Evolutionary conservation across 2,113 vertebrate species (phyloP).

Genomic region (Centropristis striata): DNA sequence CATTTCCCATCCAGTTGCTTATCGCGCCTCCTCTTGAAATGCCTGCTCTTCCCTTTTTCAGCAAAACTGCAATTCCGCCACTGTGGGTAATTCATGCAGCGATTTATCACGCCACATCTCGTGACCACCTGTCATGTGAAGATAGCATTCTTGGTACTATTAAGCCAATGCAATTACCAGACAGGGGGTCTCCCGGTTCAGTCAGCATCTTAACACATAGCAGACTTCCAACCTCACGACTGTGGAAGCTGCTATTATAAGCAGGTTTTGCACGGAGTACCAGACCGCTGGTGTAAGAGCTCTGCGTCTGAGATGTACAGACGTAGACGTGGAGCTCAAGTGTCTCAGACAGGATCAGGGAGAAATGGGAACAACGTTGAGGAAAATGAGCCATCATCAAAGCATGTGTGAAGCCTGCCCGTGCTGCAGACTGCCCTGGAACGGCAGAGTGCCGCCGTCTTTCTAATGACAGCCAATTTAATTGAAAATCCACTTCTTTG

Average conservation of each 20-base stretch:
- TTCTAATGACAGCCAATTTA: constrained; percentile 75
- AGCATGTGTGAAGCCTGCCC: constrained; percentile 45
- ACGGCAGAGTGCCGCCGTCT: constrained; percentile 43
- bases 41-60: constrained; percentile 37
- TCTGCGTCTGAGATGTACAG: constrained; percentile 24
- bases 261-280: constrained; percentile 17
- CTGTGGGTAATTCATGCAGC: constrained; percentile 66
- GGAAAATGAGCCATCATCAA: constrained; percentile 65
- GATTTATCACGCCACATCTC: constrained; percentile 74
- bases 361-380: constrained; percentile 17
- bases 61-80: constrained; percentile 59
- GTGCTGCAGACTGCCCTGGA: constrained; percentile 42
- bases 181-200: constrained; percentile 59
- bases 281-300: constrained; percentile 21
- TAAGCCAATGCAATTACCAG: constrained; percentile 74
- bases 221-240: constrained; percentile 50
- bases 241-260: constrained; percentile 38
- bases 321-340: constrained; percentile 6
- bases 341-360: constrained; percentile 36
- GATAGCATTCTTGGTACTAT: constrained; percentile 70
- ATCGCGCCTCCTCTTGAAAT: constrained; percentile 47
- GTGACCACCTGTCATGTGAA: constrained; percentile 75
- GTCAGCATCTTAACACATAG: constrained; percentile 62
- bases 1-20: constrained; percentile 65
- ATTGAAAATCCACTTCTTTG: constrained; percentile 76